Percentiles rank a stretch among this genome's conserved stretches.
Evolutionary conservation across 2,888 invertebrate genomes (phyloP).

Genomic region (Rotaria magnacalcarata): DNA sequence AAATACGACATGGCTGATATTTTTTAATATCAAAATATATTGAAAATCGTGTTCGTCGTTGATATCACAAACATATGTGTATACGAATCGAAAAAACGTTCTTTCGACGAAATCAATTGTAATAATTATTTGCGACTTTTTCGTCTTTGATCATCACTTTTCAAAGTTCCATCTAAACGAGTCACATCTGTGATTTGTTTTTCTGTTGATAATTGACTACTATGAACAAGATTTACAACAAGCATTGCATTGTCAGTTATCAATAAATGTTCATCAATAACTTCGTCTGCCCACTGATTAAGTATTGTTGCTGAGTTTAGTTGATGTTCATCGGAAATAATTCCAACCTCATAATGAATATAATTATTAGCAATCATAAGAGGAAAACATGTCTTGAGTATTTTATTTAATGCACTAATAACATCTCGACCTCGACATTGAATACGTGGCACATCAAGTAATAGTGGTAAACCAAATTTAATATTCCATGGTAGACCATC

Average conservation of each 20-base stretch:
- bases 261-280: not conserved
- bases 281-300: not conserved
- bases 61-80: no score
- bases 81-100: not conserved
- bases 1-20: no score
- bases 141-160: not conserved
- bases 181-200: not conserved
- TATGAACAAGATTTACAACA: not conserved
- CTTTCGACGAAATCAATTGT: not conserved
- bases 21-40: no score
- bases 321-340: not conserved
- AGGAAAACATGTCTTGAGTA: not conserved
- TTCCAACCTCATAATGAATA: not conserved
- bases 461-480: not conserved
- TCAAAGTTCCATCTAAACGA: not conserved
- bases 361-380: not conserved
- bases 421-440: not conserved
- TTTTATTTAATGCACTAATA: not conserved
- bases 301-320: not conserved
- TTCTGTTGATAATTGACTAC: not conserved
- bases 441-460: not conserved
- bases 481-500: constrained; percentile 3
- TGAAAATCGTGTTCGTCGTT: no score
- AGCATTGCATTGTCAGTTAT: not conserved
- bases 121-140: not conserved